Evolutionary conservation across 2,113 vertebrate genomes (phyloP).

Genomic region (Mus spicilegus): DNA sequence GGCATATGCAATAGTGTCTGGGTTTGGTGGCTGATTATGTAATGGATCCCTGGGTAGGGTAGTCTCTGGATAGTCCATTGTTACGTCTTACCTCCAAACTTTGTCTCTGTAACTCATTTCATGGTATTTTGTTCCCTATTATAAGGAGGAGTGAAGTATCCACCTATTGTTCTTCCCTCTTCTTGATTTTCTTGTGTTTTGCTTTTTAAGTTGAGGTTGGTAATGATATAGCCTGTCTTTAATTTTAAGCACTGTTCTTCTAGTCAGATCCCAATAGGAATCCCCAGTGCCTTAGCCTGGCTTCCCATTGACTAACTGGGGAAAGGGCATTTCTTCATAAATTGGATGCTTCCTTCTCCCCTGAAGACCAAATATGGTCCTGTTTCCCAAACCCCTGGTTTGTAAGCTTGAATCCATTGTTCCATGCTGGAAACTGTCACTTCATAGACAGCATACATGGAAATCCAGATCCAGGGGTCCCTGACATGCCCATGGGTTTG

Average conservation of each 20-base stretch:
- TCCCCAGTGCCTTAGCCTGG: constrained; percentile 25
- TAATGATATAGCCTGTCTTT: constrained; percentile 78
- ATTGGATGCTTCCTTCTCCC: constrained; percentile 82
- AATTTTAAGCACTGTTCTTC: constrained; percentile 77
- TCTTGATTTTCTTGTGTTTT: too few species aligned
- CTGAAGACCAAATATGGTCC: constrained; percentile 73
- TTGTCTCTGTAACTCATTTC: too few species aligned
- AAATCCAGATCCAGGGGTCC: constrained; percentile 38
- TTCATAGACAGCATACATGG: constrained; percentile 61
- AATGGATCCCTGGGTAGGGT: too few species aligned
- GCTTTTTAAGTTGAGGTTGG: constrained; percentile 2
- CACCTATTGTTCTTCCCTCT: too few species aligned
- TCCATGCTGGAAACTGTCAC: constrained; percentile 44
- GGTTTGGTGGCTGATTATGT: too few species aligned
- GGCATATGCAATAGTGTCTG: too few species aligned
- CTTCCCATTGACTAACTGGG: constrained; percentile 76
- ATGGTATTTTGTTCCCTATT: too few species aligned
- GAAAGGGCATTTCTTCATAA: constrained; percentile 79
- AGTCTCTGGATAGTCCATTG: too few species aligned
- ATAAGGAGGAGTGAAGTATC: too few species aligned
- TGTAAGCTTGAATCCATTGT: constrained; percentile 67
- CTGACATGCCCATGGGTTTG: background rate
- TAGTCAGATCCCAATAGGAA: constrained; percentile 67
- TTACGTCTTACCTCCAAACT: too few species aligned
- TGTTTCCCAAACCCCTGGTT: constrained; percentile 77